Evolutionary conservation across 2,797 vertebrate species (phyloP), one percentile per base, ranked within the genome.

Genomic region (Chrosomus eos): DNA sequence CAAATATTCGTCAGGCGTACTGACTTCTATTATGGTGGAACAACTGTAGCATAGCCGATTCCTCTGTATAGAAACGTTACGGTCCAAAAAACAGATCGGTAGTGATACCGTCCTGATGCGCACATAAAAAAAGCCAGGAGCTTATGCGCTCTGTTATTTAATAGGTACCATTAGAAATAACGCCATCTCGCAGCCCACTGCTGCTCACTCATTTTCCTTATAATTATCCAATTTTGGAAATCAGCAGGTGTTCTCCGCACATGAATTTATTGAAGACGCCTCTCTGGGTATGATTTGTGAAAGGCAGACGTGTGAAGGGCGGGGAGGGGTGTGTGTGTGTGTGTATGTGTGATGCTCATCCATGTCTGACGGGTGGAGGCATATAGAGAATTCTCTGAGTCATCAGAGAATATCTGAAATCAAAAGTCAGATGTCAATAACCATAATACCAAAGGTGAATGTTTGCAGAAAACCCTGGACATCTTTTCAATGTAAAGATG

Each of bases 1-100:
- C 67, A 85, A 85, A 85, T 90, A 92, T 94, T 92, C 91, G 87
- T 91, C 88, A 90, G 89, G 89, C 85, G 88, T 91, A 93, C 90
- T 90, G 88, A 91, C 87, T 93, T 91, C 89, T 84, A 92, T 92
- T 91, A 90, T 82, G 78, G 83, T 87, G 70, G 31, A 91, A 91
- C 87, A 91, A 90, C 88, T 88, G 84, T 80, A 82, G 86, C 36
- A 70, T 86, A 82, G 89, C 85, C 74, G 85, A 86, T 76, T 76
- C 89, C 73, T 87, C 82, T 86, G 88, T 84, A 90, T 88, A 86
- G 89, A 87, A 88, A 62, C 1, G 70, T 78, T 86, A 72, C 7
- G 64, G 72, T 75, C 53, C 11, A 79, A 80, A 75, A 85, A 89
- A 91, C 33, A 48, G 83, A 90, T 85, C 7, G 19, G 71, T 33